phyloP scores from a whole-genome alignment of 2,888 invertebrate species.

The Melangyna quadrimaculata region DNA sequence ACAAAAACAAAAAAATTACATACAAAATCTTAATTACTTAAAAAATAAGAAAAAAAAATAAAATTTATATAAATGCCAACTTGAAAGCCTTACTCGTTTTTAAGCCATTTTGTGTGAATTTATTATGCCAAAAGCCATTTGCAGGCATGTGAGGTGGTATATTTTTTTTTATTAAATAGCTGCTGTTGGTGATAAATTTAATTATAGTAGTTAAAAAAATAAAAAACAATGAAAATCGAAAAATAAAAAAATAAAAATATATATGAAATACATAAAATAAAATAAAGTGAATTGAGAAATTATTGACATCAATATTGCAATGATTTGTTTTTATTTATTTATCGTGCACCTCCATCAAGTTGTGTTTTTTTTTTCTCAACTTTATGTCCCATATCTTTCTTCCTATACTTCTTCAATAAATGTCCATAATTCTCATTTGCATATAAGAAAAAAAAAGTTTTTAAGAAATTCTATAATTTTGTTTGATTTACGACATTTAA shows the following conservation, averaged over 20 bases:
- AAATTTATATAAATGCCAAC: constrained; percentile 40
- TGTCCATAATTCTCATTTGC: not conserved
- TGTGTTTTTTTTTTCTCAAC: not conserved
- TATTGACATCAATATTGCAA: constrained; percentile 21
- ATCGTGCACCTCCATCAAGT: constrained; percentile 52
- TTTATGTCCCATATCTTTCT: not conserved
- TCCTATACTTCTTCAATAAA: not conserved
- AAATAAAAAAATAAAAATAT: not conserved
- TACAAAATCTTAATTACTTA: not conserved
- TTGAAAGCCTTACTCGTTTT: constrained; percentile 65
- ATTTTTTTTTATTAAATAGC: constrained; percentile 52
- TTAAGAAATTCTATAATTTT: constrained; percentile 54
- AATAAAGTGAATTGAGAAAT: constrained; percentile 39
- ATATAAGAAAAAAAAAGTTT: constrained; percentile 46
- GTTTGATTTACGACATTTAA: constrained; percentile 55
- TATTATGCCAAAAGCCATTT: constrained; percentile 63
- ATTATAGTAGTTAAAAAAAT: constrained; percentile 47
- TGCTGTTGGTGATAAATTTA: constrained; percentile 69
- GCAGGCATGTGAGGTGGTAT: constrained; percentile 62
- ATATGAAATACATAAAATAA: constrained; percentile 25
- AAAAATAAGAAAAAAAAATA: not conserved
- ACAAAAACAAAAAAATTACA: not conserved
- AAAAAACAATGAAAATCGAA: constrained; percentile 7
- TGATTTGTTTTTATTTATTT: constrained; percentile 26
- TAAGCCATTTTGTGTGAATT: constrained; percentile 56